phyloP scores from a whole-genome alignment of 2,888 invertebrate genomes.

The Cryptus viduatorius region DNA sequence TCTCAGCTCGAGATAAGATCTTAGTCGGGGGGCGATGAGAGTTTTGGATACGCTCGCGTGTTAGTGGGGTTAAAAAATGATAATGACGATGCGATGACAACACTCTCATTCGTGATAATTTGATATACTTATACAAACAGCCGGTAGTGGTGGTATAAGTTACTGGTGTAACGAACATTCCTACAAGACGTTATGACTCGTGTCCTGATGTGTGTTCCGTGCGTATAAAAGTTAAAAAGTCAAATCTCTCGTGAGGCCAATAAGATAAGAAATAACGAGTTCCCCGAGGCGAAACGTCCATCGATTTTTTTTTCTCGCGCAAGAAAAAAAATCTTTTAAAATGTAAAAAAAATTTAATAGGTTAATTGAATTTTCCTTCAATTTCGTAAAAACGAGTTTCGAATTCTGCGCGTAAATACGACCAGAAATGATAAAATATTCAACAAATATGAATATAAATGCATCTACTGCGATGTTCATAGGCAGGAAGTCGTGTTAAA shows the following conservation, averaged over 20 bases:
- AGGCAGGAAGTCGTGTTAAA: neutral
- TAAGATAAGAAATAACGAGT: slow-evolving; percentile 58
- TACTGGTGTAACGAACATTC: slow-evolving; percentile 28
- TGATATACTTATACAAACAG: slow-evolving; percentile 7
- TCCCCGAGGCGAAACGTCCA: slow-evolving; percentile 22
- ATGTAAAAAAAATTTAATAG: slow-evolving; percentile 1
- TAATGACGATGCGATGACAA: slow-evolving; percentile 62
- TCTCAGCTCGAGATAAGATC: slow-evolving; percentile 48
- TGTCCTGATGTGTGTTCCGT: slow-evolving; percentile 34
- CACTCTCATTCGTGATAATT: slow-evolving; percentile 60
- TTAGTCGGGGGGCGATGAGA: slow-evolving; percentile 14
- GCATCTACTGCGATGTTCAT: neutral
- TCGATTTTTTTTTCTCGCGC: neutral
- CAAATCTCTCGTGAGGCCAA: slow-evolving; percentile 36
- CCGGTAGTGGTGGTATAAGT: too few species aligned
- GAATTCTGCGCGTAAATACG: neutral
- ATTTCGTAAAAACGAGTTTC: slow-evolving; percentile 24
- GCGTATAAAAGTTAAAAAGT: slow-evolving; percentile 21
- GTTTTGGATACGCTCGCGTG: slow-evolving; percentile 21
- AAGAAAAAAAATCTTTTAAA: neutral
- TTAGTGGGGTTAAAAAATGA: slow-evolving; percentile 59
- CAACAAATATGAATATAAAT: neutral
- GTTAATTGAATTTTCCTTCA: slow-evolving; percentile 6
- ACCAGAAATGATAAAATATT: slow-evolving; percentile 1
- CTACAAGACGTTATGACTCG: slow-evolving; percentile 14